Conservation (phyloP, 2,797 vertebrate genomes). For the Merluccius polli region DNA sequence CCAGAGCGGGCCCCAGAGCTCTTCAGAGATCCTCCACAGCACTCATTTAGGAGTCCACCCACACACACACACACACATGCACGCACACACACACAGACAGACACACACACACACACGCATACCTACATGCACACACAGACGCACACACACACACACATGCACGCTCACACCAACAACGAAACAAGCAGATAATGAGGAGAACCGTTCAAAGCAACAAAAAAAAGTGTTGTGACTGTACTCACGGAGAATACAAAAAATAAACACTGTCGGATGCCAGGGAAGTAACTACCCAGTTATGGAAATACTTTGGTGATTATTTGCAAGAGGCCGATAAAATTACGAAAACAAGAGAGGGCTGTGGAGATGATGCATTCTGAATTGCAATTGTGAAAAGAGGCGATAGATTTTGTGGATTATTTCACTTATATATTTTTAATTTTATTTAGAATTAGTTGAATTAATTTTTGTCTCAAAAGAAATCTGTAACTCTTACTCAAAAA, state of each 20-base stretch:
- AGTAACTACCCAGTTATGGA: not conserved
- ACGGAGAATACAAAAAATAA: not conserved
- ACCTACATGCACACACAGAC: not conserved
- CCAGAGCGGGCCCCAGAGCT: conserved; percentile 52
- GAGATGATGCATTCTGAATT: not conserved
- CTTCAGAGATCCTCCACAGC: conserved; percentile 15
- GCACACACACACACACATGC: conserved; percentile 14
- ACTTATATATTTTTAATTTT: not conserved
- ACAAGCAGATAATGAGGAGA: not conserved
- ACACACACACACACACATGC: conserved; percentile 12
- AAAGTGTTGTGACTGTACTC: not conserved
- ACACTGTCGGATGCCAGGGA: not conserved
- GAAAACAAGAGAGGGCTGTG: not conserved
- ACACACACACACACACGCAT: not conserved
- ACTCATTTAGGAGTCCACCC: not conserved
- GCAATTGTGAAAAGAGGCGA: not conserved
- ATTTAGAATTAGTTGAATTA: not conserved
- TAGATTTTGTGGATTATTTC: not conserved
- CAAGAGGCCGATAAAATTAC: not conserved
- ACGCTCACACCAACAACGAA: not conserved
- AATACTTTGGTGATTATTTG: not conserved
- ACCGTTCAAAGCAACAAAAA: not conserved
- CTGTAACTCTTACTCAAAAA: not conserved
- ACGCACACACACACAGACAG: conserved; percentile 9
- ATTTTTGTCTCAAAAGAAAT: not conserved